Evolutionary conservation across 1,140 invertebrate genomes (phyloP), one percentile per base, ranked within the genome.

Genomic region (Globodera ellingtonae): DNA sequence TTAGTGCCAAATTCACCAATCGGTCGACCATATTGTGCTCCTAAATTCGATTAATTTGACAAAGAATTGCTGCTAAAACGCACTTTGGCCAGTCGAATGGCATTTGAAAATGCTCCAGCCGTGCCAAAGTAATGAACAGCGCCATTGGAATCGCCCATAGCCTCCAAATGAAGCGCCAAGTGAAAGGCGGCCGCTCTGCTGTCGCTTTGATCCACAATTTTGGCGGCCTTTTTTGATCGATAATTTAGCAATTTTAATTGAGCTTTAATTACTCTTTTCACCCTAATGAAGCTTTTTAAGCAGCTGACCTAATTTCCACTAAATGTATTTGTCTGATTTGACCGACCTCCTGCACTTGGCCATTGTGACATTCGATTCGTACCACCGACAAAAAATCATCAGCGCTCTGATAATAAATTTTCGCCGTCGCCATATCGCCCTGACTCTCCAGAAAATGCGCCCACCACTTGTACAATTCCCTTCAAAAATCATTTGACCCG

Each of bases 371-470:
- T 24, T 94, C 91, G 18, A 96, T 91, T 80, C 94, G 91, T 0
- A 94, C 92, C 73, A 94, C 91, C 6, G 93, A 93, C 21, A 94
- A 89, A 85, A 92, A 93, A 90, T 98, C 96, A 80, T 94, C 93
- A 0, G 96, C 95, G 72, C 93, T 92, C 88, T 94, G 93, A 89
- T 99, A 99, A 62, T 94, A 93, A 77, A 94, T 93, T 50, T 97
- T 89, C 0, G 97, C 96, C n/a, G 92, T 92, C 82, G 95, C 94
- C 91, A 97, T 93, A 84, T 98, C 95, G 0, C 95, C 95, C 10
- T 93, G 94, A 85, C 95, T 97, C 91, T 99, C 97, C 79, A 96
- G 92, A 88, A 97, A 98, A 88, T 98, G 96, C 0, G 95, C 97
- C 94, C 96, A 98, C 97, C 97, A 99, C 87, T 94, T 94, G 74